These are phyloP conservation scores for Vireo altiloquus DNA, from an alignment of 2,113 vertebrate genomes.

Conservation along the genomic window DNA sequence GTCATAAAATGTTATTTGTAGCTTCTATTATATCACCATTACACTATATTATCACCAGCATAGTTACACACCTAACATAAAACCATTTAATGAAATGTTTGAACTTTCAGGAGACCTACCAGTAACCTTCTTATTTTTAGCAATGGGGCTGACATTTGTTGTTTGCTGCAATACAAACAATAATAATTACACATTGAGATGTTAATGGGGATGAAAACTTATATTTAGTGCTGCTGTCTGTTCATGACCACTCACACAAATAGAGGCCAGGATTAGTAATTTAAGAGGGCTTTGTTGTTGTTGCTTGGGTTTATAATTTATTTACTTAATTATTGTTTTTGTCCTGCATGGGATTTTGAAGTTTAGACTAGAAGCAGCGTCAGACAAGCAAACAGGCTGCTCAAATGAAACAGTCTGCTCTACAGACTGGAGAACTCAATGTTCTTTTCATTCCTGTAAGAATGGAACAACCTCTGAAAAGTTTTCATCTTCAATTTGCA, in stretches of 20 bases:
- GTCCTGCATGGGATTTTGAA: background rate
- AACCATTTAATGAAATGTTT: slow-evolving; percentile 49
- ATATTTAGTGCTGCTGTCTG: slow-evolving; percentile 3
- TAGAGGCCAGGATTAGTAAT: background rate
- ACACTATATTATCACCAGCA: slow-evolving; percentile 48
- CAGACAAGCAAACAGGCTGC: background rate
- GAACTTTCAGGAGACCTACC: slow-evolving; percentile 42
- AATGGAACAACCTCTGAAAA: background rate
- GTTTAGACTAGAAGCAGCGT: background rate
- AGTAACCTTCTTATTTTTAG: slow-evolving; percentile 24
- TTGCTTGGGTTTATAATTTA: background rate
- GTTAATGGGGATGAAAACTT: background rate
- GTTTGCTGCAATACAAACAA: slow-evolving; percentile 32
- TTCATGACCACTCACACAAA: background rate
- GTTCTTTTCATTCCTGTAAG: background rate
- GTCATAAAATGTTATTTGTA: slow-evolving; percentile 44
- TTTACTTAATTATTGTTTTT: background rate
- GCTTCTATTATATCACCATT: slow-evolving; percentile 63
- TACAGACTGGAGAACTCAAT: background rate
- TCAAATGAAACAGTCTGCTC: background rate
- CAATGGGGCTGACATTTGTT: background rate
- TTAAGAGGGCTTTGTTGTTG: background rate
- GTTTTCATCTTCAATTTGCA: background rate
- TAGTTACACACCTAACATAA: slow-evolving; percentile 40
- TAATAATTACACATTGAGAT: slow-evolving; percentile 45